Evolutionary conservation across 2,797 vertebrate genomes (phyloP), one percentile per base, ranked within the genome.

Genomic region (Psittacula derbiana): DNA sequence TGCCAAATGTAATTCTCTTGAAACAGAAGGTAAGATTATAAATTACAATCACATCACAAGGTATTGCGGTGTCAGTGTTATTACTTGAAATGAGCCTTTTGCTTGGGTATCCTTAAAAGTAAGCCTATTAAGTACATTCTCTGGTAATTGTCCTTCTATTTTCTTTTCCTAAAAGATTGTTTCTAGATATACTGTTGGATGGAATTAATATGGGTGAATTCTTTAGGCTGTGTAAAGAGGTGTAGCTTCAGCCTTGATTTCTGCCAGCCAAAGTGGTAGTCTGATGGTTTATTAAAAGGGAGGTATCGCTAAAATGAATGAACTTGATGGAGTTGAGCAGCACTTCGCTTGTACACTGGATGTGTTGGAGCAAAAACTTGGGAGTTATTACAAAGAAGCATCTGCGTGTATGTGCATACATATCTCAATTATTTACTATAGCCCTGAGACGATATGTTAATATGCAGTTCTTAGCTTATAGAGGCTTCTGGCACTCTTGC

Each of bases 1-100:
- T 76, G 75, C 87, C 84, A 57, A 82, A 94, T 86, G 36, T 78
- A 65, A 83, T 87, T 85, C 47, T 94, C 7, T 53, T 91, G 46
- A 78, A 93, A 89, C 49, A 80, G 52, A 73, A 76, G 20, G 43
- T 74, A 60, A 74, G 41, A 70, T 88, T 38, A 33, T 70, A 71
- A 80, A 72, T 62, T 84, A 38, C 50, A 70, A 93, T 93, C 50
- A 5, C 70, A 75, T 66, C 69, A 61, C 41, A 92, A 80, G 57
- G 74, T 76, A 24, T 52, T 78, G 33, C 52, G 19, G 43, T 86
- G 50, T 60, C 66, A 60, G 21, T 55, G 79, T 86, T 86, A 38
- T 6, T 79, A 80, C 62, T 64, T 82, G 46, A 52, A 87, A 47
- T 47, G 12, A 67, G 18, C 36, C 38, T 65, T 86, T 66, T 87